Evolutionary conservation across 2,113 vertebrate genomes (phyloP), one percentile per base, ranked within the genome.

Genomic region (Pachypanchax playfairii): DNA sequence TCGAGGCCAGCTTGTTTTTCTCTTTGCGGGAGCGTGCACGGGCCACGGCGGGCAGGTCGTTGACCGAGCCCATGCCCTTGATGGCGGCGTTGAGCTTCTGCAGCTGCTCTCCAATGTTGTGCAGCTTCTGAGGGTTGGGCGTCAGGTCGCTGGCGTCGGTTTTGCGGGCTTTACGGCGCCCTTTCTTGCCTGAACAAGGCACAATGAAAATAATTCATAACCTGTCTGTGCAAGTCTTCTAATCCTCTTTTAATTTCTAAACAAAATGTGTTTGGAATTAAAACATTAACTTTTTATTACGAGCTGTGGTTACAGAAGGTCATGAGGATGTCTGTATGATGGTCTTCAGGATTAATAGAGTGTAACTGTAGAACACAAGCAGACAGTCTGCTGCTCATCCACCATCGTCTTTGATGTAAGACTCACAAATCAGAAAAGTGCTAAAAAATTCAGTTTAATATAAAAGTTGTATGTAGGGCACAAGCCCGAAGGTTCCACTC

Each of bases 1-100:
- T 90, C 69, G 90, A 91, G 36, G 90, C 88, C 36, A 92, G 89
- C 73, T 92, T 92, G 80, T 92, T 92, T 74, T 92, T 92, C 84
- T 92, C 91, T 54, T 92, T 92, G 21, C 90, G 85, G 50, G 90
- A 92, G 6, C 90, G 86, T 1, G 90, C 90, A 3, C 91, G 76
- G 36, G 90, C 91, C 48, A 88, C 82, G 3, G 90, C 86, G 0
- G 91, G 90, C 44, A 92, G 87, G 26, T 91, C 86, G 48, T 87
- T 90, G 70, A 92, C 90, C 0, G 91, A 90, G 10, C 87, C 85
- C 87, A 92, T 90, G 48, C 90, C 88, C 21, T 90, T 88, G 53
- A 92, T 92, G 73, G 90, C 89, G 1, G 85, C 79, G 58, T 91
- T 91, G 31, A 92, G 89, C 68, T 92, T 90, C 80, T 90, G 88